Percentiles rank a stretch among this genome's conserved stretches.
Conservation (phyloP, 2,888 invertebrate genomes). For the Drosophila siamana region DNA sequence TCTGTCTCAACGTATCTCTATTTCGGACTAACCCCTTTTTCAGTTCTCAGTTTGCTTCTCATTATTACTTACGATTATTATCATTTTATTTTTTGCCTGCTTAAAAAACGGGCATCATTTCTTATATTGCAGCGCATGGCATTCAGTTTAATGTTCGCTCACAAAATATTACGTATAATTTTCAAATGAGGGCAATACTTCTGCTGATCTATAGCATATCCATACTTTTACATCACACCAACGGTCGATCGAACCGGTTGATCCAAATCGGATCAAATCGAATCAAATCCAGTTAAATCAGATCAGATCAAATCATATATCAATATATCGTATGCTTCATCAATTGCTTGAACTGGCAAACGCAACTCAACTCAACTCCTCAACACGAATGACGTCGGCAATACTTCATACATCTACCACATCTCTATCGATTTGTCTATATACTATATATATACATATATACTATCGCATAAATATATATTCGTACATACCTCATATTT, state of each 20-base stretch:
- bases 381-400: slow-evolving; percentile 85
- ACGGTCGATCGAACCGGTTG: background rate
- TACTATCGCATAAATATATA: slow-evolving; percentile 42
- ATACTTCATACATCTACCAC: slow-evolving; percentile 46
- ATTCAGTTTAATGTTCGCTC: slow-evolving; percentile 78
- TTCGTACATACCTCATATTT: slow-evolving; percentile 18
- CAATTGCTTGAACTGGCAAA: slow-evolving; percentile 64
- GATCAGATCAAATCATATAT: slow-evolving; percentile 33
- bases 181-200: slow-evolving; percentile 46
- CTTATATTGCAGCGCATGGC: slow-evolving; percentile 81
- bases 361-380: slow-evolving; percentile 59
- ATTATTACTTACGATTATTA: slow-evolving; percentile 66
- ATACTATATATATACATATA: slow-evolving; percentile 41
- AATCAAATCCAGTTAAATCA: slow-evolving; percentile 35
- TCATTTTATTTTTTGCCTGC: slow-evolving; percentile 58
- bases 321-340: slow-evolving; percentile 37
- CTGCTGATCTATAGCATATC: slow-evolving; percentile 50
- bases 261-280: slow-evolving; percentile 2
- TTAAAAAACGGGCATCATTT: slow-evolving; percentile 53
- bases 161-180: slow-evolving; percentile 55
- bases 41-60: slow-evolving; percentile 44
- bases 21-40: slow-evolving; percentile 63
- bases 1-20: slow-evolving; percentile 32
- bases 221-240: slow-evolving; percentile 35
- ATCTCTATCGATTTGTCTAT: slow-evolving; percentile 50